Conservation (phyloP, 1,140 invertebrate species). For the Polyergus mexicanus region DNA sequence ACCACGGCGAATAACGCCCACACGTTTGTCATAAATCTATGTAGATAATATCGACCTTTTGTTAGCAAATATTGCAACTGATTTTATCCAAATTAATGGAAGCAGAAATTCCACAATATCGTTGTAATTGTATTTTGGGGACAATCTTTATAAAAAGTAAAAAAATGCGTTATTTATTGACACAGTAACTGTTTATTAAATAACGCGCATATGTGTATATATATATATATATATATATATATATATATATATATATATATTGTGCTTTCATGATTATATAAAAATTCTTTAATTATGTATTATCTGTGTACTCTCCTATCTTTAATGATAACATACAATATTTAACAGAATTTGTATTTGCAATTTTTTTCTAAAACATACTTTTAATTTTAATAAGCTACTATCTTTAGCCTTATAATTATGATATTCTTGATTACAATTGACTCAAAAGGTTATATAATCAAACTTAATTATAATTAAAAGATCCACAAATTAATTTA, state of each 20-base stretch:
- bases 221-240: no score
- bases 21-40: constrained; percentile 97
- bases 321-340: neutral
- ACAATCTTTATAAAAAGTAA: neutral
- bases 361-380: neutral
- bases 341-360: neutral
- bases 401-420: neutral
- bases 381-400: neutral
- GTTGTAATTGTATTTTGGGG: neutral
- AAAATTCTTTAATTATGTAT: neutral
- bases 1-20: constrained; percentile 99
- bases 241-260: no score
- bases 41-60: constrained; percentile 13
- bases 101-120: no score
- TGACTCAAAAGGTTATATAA: neutral
- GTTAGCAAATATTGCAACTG: neutral
- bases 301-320: neutral
- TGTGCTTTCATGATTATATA: neutral
- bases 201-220: neutral
- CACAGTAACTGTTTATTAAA: neutral
- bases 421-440: neutral
- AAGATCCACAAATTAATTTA: neutral
- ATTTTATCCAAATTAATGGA: no score
- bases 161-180: neutral
- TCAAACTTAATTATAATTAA: constrained; percentile 25